Evolutionary conservation across 1,140 invertebrate genomes (phyloP).

Genomic region (Octopus sinensis): DNA sequence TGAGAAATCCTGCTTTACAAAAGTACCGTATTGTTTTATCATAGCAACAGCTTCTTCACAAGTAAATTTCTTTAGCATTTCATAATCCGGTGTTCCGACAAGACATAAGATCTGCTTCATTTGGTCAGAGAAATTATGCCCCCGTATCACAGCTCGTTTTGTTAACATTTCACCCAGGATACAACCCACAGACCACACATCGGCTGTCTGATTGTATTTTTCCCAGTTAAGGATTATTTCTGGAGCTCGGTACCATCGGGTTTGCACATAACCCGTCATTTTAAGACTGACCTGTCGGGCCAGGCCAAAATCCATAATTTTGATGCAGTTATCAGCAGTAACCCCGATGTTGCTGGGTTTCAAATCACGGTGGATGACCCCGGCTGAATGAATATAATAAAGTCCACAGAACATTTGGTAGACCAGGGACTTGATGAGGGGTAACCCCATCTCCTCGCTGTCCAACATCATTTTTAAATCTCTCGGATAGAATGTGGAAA

Average conservation of each 20-base stretch:
- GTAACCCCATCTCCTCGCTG: slow-evolving; percentile 84
- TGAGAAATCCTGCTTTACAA: not conserved
- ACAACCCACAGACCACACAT: slow-evolving; percentile 10
- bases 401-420: slow-evolving; percentile 97
- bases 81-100: slow-evolving; percentile 79
- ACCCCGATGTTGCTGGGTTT: slow-evolving; percentile 8
- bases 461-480: slow-evolving; percentile 96
- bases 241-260: not conserved
- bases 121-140: slow-evolving; percentile 74
- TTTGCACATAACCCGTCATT: slow-evolving; percentile 6
- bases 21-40: not conserved
- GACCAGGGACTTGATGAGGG: slow-evolving; percentile 94
- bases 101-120: slow-evolving; percentile 83
- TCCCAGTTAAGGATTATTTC: slow-evolving; percentile 6
- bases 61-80: slow-evolving; percentile 81
- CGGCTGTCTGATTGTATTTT: not conserved
- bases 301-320: slow-evolving; percentile 11
- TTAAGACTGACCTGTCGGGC: not conserved
- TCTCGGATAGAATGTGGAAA: slow-evolving; percentile 96
- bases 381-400: slow-evolving; percentile 4
- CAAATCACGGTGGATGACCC: slow-evolving; percentile 5
- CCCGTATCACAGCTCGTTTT: not conserved
- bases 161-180: slow-evolving; percentile 3
- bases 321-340: not conserved
- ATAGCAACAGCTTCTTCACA: slow-evolving; percentile 55